A percentile compares a stretch with the other conserved stretches of the same genome.
Conservation (phyloP, 1,140 invertebrate species). For the Ooceraea biroi region DNA sequence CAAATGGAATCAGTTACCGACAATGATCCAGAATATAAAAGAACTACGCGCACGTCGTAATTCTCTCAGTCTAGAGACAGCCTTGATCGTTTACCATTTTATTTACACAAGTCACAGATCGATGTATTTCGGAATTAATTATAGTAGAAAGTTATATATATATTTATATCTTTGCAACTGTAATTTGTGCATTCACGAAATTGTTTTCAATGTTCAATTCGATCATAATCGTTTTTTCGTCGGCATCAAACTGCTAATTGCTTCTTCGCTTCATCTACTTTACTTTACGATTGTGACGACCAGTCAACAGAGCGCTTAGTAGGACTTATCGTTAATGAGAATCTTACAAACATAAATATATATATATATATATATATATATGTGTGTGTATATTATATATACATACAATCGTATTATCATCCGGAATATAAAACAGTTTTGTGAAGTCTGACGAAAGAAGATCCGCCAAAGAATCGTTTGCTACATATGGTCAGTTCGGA, state of each 20-base stretch:
- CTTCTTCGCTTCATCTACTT: not conserved
- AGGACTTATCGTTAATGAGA: conserved; percentile 73
- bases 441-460: conserved; percentile 49
- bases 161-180: not conserved
- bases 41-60: conserved; percentile 20
- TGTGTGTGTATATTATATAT: too few relatives aligned
- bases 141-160: conserved; percentile 15
- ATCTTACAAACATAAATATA: conserved; percentile 71
- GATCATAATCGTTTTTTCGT: conserved; percentile 17
- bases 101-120: conserved; percentile 21
- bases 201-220: not conserved
- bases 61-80: conserved; percentile 49
- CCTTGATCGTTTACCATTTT: conserved; percentile 50
- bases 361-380: too few relatives aligned
- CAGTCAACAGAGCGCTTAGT: conserved; percentile 68
- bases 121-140: conserved; percentile 34
- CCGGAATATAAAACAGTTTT: conserved; percentile 63
- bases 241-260: not conserved
- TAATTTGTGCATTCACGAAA: not conserved
- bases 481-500: conserved; percentile 28
- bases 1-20: not conserved
- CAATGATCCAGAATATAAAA: conserved; percentile 28
- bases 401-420: too few relatives aligned
- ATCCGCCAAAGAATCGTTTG: conserved; percentile 28
- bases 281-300: conserved; percentile 47